Conservation (phyloP, 2,113 vertebrate species). For the Mustelus asterias region DNA sequence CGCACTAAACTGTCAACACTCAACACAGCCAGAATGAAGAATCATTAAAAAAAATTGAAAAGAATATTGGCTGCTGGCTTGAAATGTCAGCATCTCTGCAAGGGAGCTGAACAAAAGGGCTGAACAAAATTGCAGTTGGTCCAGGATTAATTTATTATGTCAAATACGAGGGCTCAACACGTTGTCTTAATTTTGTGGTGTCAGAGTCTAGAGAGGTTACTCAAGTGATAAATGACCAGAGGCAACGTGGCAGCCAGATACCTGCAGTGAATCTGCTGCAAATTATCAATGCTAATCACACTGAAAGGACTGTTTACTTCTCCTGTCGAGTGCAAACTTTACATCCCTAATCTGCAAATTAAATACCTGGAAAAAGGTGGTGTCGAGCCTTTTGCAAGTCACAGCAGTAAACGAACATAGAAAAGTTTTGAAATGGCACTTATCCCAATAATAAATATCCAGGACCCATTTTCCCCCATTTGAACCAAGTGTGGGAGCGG, state of each 20-base stretch:
- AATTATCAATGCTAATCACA: background rate
- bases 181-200: background rate
- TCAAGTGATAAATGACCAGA: constrained; percentile 6
- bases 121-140: background rate
- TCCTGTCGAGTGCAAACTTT: background rate
- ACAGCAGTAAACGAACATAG: background rate
- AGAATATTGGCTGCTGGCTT: background rate
- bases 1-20: background rate
- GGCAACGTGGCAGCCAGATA: background rate
- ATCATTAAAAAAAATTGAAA: background rate
- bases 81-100: constrained; percentile 26
- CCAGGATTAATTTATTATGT: background rate
- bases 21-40: background rate
- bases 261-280: background rate
- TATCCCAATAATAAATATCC: background rate
- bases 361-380: background rate
- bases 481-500: too few species aligned
- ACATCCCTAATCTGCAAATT: background rate
- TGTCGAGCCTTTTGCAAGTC: background rate
- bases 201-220: background rate
- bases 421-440: background rate
- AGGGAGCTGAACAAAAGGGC: background rate
- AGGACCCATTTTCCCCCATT: too few species aligned
- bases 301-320: background rate
- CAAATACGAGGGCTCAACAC: background rate